Percentiles rank a stretch among this genome's conserved stretches.
Evolutionary conservation across 2,113 vertebrate genomes (phyloP).

Genomic region (Nipponia nippon): DNA sequence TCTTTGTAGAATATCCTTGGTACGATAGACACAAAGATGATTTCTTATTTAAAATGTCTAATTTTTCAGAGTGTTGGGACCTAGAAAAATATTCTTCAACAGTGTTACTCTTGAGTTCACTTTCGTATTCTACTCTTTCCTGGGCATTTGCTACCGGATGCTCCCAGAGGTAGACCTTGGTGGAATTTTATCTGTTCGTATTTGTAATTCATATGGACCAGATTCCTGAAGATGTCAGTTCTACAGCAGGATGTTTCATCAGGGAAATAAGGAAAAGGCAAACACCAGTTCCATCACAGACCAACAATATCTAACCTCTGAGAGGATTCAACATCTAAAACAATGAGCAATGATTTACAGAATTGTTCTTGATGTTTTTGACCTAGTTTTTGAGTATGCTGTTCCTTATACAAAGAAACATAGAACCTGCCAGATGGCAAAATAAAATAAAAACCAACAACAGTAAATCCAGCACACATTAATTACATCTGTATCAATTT

Average conservation of each 20-base stretch:
- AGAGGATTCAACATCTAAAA: neutral
- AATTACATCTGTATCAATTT: conserved; percentile 6
- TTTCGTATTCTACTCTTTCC: neutral
- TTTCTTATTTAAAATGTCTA: neutral
- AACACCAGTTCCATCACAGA: neutral
- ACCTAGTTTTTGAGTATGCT: neutral
- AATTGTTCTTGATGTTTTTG: neutral
- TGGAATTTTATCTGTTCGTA: neutral
- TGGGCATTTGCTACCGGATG: neutral
- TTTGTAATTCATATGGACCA: neutral
- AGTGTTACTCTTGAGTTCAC: neutral
- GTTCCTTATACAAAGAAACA: neutral
- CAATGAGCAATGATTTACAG: neutral
- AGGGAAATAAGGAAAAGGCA: neutral
- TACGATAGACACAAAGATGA: neutral
- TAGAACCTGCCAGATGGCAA: neutral
- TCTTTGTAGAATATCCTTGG: neutral
- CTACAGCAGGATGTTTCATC: neutral
- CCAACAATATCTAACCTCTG: neutral
- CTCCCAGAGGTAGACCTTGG: neutral
- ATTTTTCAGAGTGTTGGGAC: neutral
- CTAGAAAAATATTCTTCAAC: neutral
- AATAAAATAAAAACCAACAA: neutral
- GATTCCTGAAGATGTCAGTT: neutral
- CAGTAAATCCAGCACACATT: neutral